Conservation (phyloP, 2,797 vertebrate genomes). For the Rhynchotus rufescens region DNA sequence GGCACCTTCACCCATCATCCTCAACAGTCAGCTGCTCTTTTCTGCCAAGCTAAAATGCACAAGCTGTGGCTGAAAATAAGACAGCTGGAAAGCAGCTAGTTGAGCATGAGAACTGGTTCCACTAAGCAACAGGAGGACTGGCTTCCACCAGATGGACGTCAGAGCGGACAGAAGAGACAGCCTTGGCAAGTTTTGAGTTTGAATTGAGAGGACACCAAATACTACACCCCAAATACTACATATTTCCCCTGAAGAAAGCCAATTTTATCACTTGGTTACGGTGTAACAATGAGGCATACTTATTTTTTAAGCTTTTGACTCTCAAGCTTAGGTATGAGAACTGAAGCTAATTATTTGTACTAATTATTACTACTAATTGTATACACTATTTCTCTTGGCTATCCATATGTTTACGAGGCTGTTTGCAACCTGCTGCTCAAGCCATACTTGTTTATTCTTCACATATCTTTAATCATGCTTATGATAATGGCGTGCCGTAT, state of each 20-base stretch:
- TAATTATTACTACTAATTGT: not conserved
- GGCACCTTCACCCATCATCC: not conserved
- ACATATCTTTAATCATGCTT: not conserved
- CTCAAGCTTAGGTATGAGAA: not conserved
- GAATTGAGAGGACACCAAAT: not conserved
- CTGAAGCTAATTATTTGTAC: not conserved
- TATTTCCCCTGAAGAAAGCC: not conserved
- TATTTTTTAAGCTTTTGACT: not conserved
- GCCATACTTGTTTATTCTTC: not conserved
- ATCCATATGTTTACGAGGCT: not conserved
- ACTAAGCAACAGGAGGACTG: not conserved
- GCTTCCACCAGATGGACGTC: not conserved
- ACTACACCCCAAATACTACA: not conserved
- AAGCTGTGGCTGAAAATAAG: not conserved
- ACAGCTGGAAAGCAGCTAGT: not conserved
- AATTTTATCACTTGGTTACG: not conserved
- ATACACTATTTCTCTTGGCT: not conserved
- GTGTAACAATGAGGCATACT: not conserved
- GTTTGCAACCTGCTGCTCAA: constrained; percentile 20
- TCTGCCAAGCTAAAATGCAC: not conserved
- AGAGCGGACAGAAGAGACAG: not conserved
- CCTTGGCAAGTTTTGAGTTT: not conserved
- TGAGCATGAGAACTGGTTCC: not conserved
- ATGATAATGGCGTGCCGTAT: not conserved
- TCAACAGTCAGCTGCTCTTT: not conserved